phyloP scores from a whole-genome alignment of 2,888 invertebrate genomes.

The Himalopsyche anomala region DNA sequence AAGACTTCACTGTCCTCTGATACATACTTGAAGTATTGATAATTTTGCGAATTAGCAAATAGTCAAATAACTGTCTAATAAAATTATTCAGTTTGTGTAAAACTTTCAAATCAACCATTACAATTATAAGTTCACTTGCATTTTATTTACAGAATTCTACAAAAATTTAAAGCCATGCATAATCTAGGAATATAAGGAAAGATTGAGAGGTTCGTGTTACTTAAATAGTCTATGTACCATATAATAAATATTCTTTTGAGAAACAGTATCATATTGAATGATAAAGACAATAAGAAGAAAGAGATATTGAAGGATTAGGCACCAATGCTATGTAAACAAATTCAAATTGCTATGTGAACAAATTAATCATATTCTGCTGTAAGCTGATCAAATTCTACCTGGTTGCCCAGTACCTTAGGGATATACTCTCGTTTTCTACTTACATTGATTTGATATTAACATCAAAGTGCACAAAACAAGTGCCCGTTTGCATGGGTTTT shows the following conservation, averaged over 20 bases:
- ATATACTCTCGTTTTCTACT: slow-evolving; percentile 51
- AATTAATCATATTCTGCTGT: background rate
- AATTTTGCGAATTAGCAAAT: no score
- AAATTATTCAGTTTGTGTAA: no score
- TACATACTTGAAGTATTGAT: no score
- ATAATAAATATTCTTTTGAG: no score
- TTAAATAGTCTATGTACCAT: no score
- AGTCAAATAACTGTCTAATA: no score
- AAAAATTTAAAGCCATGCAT: background rate
- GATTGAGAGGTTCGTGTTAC: background rate
- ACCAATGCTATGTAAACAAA: no score
- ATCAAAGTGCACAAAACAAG: slow-evolving; percentile 61
- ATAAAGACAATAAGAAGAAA: no score
- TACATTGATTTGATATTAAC: slow-evolving; percentile 61
- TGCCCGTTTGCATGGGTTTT: slow-evolving; percentile 49
- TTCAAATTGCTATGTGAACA: background rate
- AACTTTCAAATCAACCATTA: no score
- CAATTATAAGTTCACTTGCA: background rate
- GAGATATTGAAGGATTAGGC: no score
- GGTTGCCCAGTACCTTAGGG: background rate
- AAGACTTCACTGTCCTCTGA: no score
- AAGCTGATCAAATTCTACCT: background rate
- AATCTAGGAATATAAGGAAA: background rate
- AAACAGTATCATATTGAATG: no score
- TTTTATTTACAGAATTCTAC: slow-evolving; percentile 5